Percentiles rank a stretch among this genome's conserved stretches.
Conservation (phyloP, 2,797 vertebrate genomes). For the Hydrocynus forskahlii region DNA sequence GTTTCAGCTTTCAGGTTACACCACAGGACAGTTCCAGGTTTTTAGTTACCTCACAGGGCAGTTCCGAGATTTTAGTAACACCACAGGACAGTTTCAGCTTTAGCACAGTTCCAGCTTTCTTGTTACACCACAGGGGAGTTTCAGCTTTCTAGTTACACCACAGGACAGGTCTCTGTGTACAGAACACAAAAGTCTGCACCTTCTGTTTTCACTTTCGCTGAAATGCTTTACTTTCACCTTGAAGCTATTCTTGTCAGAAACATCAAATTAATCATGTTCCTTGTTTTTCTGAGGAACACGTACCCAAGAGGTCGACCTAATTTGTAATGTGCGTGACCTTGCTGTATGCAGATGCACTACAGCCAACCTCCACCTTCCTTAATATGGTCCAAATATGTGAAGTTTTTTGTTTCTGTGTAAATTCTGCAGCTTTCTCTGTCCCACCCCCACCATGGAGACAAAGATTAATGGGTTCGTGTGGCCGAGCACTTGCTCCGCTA, state of each 20-base stretch:
- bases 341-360: constrained; percentile 33
- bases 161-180: neutral
- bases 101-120: neutral
- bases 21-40: neutral
- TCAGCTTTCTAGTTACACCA: neutral
- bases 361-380: constrained; percentile 22
- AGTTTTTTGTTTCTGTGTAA: constrained; percentile 36
- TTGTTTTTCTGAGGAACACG: neutral
- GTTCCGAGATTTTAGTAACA: neutral
- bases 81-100: neutral
- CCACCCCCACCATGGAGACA: constrained; percentile 65
- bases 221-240: neutral
- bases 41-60: neutral
- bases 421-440: constrained; percentile 47
- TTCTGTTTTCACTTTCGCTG: neutral
- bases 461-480: constrained; percentile 77
- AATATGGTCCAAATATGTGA: constrained; percentile 34
- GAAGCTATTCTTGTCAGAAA: neutral
- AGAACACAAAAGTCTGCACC: neutral
- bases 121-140: neutral
- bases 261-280: neutral
- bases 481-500: constrained; percentile 71
- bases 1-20: neutral
- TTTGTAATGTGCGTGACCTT: constrained; percentile 9
- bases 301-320: neutral